Percentiles rank a stretch among this genome's conserved stretches.
Conservation (phyloP, 1,140 invertebrate genomes). For the Brachionus asplanchnoidis region DNA sequence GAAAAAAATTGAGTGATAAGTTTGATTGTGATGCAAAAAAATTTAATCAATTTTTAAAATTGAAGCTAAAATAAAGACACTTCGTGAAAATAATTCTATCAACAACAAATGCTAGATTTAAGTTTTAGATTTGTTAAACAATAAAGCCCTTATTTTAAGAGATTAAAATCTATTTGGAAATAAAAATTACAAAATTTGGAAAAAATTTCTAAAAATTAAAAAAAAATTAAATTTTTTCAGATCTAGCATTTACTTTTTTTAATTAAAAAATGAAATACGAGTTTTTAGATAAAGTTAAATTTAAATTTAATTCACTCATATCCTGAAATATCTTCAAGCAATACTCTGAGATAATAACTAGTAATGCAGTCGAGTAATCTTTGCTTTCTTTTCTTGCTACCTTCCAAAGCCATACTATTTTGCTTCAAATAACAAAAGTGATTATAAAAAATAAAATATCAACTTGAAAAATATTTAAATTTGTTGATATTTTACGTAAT, state of each 20-base stretch:
- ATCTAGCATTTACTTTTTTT: not conserved
- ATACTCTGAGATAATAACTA: not conserved
- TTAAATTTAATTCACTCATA: not conserved
- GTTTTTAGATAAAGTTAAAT: not conserved
- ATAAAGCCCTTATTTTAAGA: too few relatives aligned
- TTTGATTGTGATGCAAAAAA: too few relatives aligned
- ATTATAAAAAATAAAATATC: not conserved
- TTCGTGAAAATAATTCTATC: too few relatives aligned
- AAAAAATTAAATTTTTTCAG: not conserved
- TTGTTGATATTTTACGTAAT: slow-evolving; percentile 4
- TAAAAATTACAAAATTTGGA: not conserved
- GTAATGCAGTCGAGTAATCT: not conserved
- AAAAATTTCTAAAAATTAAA: too few relatives aligned
- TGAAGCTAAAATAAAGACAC: too few relatives aligned
- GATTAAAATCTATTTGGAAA: not conserved
- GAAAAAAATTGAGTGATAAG: too few relatives aligned
- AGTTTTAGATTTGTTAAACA: too few relatives aligned
- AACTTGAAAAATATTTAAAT: not conserved
- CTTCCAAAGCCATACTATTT: not conserved
- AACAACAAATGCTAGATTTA: too few relatives aligned
- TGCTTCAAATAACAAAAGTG: not conserved
- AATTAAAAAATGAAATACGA: not conserved
- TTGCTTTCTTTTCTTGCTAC: not conserved
- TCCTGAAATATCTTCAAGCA: not conserved
- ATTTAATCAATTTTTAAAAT: too few relatives aligned